Evolutionary conservation across 53 echinoderm and acorn worm genomes (phyloP), one percentile per base, ranked within the genome.

Genomic region (Holothuria scabra): DNA sequence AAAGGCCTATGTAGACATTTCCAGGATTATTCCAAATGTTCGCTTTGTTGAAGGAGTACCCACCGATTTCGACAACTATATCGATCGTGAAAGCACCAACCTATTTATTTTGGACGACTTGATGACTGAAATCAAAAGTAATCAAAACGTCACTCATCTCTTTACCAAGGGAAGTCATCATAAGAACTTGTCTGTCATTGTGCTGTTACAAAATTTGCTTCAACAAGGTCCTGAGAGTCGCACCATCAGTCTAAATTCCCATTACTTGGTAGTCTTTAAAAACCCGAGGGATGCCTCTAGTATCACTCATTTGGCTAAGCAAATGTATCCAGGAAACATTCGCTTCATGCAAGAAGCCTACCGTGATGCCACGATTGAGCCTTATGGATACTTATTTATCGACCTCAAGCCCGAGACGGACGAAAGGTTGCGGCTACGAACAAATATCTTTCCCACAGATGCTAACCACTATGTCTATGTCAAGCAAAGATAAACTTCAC

Each of bases 121-220:
- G 25, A 91, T 91, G 83, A 37, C 26, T 21, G 83, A 72, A 33
- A 48, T 48, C 4, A 48, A 12, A 48, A 37, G 19, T 13, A 66
- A 60, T 60, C 16, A 72, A 84, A 56, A 60, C 9, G 76, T 84
- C 8, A 32, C 84, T 7, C 62, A 70, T 19, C 48, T 91, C 2
- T 91, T 91, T 66, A 87, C 80, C 1, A 84, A 87, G 33, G 85
- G 84, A 18, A 84, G 80, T 87, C 84, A 91, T 68, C 91, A 91
- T 56, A 79, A 80, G 59, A 91, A 91, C 38, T 56, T 82, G 6
- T 88, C 88, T 0, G 84, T 91, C 4, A 89, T 89, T 23, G 49
- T 83, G 24, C 61, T 84, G 1, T 66, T 32, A 5, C 86, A 86
- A 61, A 90, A 87, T 60, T 16, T 91, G 24, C 87, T 84, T 38